Evolutionary conservation across 1,140 invertebrate genomes (phyloP).

Genomic region (Teleogryllus occipitalis): DNA sequence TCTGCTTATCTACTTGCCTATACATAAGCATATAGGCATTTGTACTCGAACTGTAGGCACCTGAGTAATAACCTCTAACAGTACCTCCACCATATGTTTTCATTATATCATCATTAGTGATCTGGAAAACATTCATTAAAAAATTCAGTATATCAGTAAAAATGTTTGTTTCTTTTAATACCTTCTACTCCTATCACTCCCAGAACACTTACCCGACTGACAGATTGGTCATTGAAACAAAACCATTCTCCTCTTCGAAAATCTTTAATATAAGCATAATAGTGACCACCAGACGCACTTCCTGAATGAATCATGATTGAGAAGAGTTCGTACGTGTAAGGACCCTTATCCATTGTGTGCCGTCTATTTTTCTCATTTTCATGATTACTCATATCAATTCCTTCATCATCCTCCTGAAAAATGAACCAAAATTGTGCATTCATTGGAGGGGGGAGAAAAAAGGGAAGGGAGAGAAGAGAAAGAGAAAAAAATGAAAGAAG

Average conservation of each 20-base stretch:
- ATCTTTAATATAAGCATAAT: conserved; percentile 91
- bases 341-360: conserved; percentile 45
- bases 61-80: conserved; percentile 60
- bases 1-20: conserved; percentile 63
- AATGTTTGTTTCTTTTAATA: not conserved
- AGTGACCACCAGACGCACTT: conserved; percentile 84
- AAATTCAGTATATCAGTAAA: conserved; percentile 8
- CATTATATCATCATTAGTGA: conserved; percentile 72
- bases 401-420: conserved; percentile 49
- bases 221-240: conserved; percentile 75
- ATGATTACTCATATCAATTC: conserved; percentile 52
- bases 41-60: conserved; percentile 70
- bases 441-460: too few relatives aligned
- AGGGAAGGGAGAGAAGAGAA: too few relatives aligned
- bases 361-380: conserved; percentile 45
- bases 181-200: not conserved
- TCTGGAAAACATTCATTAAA: conserved; percentile 39
- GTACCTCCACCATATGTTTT: conserved; percentile 75
- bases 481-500: too few relatives aligned
- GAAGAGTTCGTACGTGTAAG: conserved; percentile 80
- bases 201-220: conserved; percentile 45
- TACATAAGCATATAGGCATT: conserved; percentile 95
- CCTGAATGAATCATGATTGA: conserved; percentile 92
- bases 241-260: conserved; percentile 67
- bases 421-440: not conserved